Conservation (phyloP, 1,140 invertebrate genomes). For the Pseudomyrmex gracilis region DNA sequence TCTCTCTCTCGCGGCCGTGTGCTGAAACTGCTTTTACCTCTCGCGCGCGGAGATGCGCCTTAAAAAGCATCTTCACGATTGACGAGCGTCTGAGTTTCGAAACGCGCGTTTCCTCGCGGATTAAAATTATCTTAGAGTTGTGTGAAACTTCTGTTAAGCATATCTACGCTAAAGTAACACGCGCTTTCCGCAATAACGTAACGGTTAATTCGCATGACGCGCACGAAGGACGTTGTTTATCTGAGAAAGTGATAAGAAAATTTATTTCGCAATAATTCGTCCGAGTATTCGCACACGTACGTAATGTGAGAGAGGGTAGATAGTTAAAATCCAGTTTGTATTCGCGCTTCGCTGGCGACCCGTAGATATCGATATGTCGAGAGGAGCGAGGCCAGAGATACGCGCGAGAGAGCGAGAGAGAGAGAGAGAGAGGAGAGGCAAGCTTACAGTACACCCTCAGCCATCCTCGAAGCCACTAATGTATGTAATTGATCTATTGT, state of each 20-base stretch:
- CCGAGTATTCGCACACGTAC: constrained; percentile 7
- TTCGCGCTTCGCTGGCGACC: constrained; percentile 37
- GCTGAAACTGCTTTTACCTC: constrained; percentile 24
- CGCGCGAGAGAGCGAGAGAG: neutral
- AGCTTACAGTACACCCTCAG: constrained; percentile 70
- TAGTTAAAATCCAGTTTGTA: constrained; percentile 55
- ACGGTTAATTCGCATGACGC: neutral
- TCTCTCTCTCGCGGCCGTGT: constrained; percentile 10
- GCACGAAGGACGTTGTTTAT: neutral
- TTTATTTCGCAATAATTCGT: neutral
- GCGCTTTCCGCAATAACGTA: neutral
- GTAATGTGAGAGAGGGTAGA: constrained; percentile 47
- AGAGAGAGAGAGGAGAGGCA: constrained; percentile 44
- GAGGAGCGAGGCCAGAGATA: constrained; percentile 13
- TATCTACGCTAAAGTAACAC: neutral
- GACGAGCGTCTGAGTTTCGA: constrained; percentile 38
- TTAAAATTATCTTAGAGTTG: constrained; percentile 29
- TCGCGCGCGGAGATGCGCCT: constrained; percentile 18
- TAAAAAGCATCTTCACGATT: constrained; percentile 38
- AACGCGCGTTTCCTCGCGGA: neutral
- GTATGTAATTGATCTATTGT: constrained; percentile 85
- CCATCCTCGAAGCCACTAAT: constrained; percentile 77
- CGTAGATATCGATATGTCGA: constrained; percentile 74
- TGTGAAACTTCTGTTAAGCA: neutral
- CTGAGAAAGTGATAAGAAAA: neutral